Conservation (phyloP, 64 coral and sea anemone genomes). For the Stichodactyla mertensii region DNA sequence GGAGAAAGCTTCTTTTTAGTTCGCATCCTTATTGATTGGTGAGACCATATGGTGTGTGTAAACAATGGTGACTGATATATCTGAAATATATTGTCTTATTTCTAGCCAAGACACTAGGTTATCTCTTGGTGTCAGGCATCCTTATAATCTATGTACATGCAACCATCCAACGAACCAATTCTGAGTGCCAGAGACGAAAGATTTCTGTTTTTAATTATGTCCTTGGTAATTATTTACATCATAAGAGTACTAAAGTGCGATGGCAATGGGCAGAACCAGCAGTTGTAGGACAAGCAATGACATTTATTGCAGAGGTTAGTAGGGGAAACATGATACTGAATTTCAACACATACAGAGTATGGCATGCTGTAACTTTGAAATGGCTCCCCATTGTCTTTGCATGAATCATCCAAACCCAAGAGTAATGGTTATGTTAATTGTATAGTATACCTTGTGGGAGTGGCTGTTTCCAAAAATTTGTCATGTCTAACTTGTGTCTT, state of each 20-base stretch:
- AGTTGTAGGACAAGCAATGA: constrained; percentile 78
- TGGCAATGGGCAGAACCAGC: constrained; percentile 77
- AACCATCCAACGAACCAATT: constrained; percentile 12
- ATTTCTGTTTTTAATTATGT: constrained; percentile 45
- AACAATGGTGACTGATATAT: background rate
- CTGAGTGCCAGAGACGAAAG: constrained; percentile 26
- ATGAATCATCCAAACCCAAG: no score
- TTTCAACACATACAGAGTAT: no score
- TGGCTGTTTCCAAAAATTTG: no score
- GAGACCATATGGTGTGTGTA: no score
- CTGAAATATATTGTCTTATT: background rate
- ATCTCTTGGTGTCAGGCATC: background rate
- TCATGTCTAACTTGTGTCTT: no score
- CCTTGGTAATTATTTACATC: constrained; percentile 54
- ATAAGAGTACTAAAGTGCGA: constrained; percentile 31
- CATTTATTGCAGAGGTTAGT: constrained; percentile 76
- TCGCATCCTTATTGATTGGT: no score
- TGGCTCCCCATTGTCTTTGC: no score
- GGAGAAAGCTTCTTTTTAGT: no score
- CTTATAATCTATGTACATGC: constrained; percentile 5
- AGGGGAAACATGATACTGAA: background rate
- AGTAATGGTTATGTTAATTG: no score
- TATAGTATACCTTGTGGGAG: no score
- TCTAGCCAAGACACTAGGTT: constrained; percentile 45
- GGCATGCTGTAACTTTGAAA: no score